phyloP scores from a whole-genome alignment of 2,797 vertebrate species.

The Nothura maculosa region DNA sequence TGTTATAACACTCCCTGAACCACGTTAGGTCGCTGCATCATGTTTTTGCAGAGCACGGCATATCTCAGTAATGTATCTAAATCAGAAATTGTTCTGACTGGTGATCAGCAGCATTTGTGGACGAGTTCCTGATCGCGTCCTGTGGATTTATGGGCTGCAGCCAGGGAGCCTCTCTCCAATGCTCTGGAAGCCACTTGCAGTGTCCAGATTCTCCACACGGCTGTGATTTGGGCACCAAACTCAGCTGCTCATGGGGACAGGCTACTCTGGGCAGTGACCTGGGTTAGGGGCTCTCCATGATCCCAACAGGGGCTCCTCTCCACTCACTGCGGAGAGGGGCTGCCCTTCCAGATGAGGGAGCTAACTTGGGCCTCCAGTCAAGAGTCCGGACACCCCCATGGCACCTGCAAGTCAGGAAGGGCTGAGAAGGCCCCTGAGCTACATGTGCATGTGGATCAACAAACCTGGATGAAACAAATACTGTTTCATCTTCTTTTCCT shows the following conservation, averaged over 20 bases:
- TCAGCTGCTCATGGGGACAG: not conserved
- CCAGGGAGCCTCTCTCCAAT: not conserved
- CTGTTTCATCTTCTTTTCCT: not conserved
- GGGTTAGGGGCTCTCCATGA: not conserved
- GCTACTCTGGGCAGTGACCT: not conserved
- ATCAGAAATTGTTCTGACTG: not conserved
- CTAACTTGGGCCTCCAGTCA: not conserved
- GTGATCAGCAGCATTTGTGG: not conserved
- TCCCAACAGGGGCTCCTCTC: not conserved
- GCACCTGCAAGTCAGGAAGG: not conserved
- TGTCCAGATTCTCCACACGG: not conserved
- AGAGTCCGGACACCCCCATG: fast-evolving
- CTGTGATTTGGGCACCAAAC: not conserved
- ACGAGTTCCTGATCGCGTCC: not conserved
- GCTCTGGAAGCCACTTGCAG: not conserved
- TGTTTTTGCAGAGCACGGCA: constrained; percentile 9
- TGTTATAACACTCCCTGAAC: constrained; percentile 1
- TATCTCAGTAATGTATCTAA: not conserved
- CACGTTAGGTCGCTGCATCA: constrained; percentile 17
- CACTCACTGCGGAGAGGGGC: not conserved
- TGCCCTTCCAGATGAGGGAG: not conserved
- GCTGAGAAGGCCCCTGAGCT: not conserved
- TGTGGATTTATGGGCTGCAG: fast-evolving
- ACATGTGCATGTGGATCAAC: not conserved
- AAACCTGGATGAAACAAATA: not conserved